Conservation (phyloP, 2,113 vertebrate species). For the Corapipo altera region DNA sequence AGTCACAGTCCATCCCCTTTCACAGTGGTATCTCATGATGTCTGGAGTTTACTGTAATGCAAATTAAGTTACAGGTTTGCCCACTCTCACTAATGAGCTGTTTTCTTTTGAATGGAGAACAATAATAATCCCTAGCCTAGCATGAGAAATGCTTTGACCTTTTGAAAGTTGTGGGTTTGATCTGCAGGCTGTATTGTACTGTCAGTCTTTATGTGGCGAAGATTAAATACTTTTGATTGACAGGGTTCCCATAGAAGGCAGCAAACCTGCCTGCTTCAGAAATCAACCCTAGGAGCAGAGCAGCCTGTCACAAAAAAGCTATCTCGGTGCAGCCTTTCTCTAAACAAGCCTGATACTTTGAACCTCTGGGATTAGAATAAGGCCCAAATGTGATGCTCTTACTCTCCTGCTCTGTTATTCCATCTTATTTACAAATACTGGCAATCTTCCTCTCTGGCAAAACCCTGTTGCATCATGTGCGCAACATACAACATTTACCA, state of each 20-base stretch:
- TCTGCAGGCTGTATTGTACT: background rate
- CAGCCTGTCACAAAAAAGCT: background rate
- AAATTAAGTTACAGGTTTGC: background rate
- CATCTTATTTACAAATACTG: background rate
- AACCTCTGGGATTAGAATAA: background rate
- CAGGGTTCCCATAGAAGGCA: background rate
- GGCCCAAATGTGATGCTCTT: background rate
- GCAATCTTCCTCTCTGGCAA: background rate
- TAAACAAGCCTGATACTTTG: background rate
- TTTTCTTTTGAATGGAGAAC: background rate
- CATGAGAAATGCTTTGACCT: background rate
- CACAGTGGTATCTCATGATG: background rate
- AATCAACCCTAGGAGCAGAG: background rate
- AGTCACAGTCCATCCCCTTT: background rate
- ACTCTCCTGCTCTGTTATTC: background rate
- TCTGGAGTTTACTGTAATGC: background rate
- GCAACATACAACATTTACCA: background rate
- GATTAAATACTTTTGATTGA: background rate
- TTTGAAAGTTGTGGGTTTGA: conserved; percentile 24
- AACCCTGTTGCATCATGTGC: background rate
- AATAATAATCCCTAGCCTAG: background rate
- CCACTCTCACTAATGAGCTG: background rate
- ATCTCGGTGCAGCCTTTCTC: background rate
- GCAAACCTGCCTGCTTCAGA: background rate
- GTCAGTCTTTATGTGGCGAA: background rate